phyloP scores from a whole-genome alignment of 2,113 vertebrate genomes.

The Lethenteron camtschaticum region DNA sequence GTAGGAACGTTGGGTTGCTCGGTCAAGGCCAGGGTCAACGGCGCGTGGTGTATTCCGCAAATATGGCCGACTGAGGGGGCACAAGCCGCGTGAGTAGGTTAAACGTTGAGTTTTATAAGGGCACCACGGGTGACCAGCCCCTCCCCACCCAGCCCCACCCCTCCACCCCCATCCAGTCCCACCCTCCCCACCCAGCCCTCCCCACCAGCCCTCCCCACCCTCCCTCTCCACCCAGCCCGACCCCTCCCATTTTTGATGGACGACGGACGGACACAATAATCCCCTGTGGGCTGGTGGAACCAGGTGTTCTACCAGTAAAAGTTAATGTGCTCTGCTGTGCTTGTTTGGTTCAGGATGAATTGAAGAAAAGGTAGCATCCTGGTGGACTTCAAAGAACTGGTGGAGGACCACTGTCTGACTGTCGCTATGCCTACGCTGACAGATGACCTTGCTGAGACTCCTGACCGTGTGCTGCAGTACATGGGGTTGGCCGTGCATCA shows the following conservation, averaged over 20 bases:
- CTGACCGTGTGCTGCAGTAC: slow-evolving; percentile 57
- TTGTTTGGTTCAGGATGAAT: slow-evolving; percentile 60
- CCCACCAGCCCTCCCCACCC: not conserved
- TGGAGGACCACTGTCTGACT: slow-evolving; percentile 24
- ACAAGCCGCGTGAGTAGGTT: no score
- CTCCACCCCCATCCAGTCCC: no score
- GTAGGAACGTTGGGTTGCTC: not conserved
- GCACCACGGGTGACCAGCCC: no score
- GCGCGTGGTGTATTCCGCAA: no score
- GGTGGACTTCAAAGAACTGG: slow-evolving; percentile 68
- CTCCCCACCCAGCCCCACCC: no score
- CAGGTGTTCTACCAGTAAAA: not conserved
- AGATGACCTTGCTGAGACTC: slow-evolving; percentile 47
- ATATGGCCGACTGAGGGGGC: no score
- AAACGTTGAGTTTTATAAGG: no score
- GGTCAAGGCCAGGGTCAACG: no score
- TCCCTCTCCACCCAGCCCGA: not conserved
- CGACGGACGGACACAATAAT: not conserved
- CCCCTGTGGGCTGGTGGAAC: not conserved
- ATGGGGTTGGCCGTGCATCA: slow-evolving; percentile 81
- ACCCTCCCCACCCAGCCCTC: not conserved
- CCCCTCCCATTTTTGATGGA: no score
- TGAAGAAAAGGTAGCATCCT: slow-evolving; percentile 89
- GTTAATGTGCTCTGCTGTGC: not conserved
- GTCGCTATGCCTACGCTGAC: slow-evolving; percentile 28